Percentiles rank a stretch among this genome's conserved stretches.
Evolutionary conservation across 2,888 invertebrate genomes (phyloP).

Genomic region (Habroteleia sp.): DNA sequence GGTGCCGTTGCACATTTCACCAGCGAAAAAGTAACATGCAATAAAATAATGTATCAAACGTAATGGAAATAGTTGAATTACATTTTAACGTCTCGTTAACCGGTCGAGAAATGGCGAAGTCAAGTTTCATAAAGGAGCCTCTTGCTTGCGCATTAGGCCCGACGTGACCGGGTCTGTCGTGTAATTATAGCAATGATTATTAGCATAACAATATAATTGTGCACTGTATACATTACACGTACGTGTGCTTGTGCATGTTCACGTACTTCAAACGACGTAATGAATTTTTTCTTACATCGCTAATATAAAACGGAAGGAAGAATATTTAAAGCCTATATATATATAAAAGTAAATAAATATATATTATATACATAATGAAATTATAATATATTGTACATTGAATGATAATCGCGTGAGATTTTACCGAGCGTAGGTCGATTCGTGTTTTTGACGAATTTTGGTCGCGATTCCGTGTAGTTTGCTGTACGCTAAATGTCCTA

Average conservation of each 20-base stretch:
- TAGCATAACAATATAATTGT: conserved; percentile 56
- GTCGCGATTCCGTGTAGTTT: conserved; percentile 51
- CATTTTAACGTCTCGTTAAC: conserved; percentile 35
- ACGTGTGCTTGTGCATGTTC: conserved; percentile 65
- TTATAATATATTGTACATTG: conserved; percentile 78
- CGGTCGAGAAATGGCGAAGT: neutral
- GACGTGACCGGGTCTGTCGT: conserved; percentile 25
- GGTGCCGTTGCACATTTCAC: no score
- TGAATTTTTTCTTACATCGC: conserved; percentile 75
- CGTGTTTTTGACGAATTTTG: conserved; percentile 23
- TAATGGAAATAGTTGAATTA: neutral
- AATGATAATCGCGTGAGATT: conserved; percentile 51
- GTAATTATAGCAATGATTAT: conserved; percentile 53
- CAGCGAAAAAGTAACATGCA: no score
- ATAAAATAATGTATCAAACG: neutral
- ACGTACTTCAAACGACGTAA: conserved; percentile 73
- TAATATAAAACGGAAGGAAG: conserved; percentile 63
- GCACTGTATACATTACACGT: conserved; percentile 63
- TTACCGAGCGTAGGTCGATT: conserved; percentile 18
- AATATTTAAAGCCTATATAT: conserved; percentile 62
- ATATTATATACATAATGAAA: conserved; percentile 71
- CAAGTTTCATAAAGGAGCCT: conserved; percentile 34
- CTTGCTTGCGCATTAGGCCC: conserved; percentile 29
- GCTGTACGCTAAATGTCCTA: conserved; percentile 49
- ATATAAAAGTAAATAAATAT: conserved; percentile 65